Base-by-base conservation (phyloP, 2,113 vertebrate genomes). In the Gadus macrocephalus region DNA sequence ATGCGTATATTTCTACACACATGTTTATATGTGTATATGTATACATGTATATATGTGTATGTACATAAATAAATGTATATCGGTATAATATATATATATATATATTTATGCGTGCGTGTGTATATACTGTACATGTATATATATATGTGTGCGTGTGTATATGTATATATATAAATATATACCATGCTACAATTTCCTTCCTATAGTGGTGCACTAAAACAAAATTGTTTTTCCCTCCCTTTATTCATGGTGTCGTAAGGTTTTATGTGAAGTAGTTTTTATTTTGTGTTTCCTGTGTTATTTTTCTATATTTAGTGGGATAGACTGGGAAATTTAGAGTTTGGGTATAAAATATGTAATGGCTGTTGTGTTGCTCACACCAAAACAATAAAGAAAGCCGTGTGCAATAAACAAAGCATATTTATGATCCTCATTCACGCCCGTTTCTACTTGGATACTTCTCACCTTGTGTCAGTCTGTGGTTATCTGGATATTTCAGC, bases 391-490 rank as follows among this genome's bases (percentile, higher is more conserved):
- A 78, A 68, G 69, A 35, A 69, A 70, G 68, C 87, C 86, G 89
- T 92, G 89, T 91, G 89, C 87, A 92, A 91, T 93, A 93, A 92
- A 92, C 83, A 85, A 80, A 80, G 73, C 68, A 75, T 87, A 86
- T 90, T 89, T 89, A 77, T 79, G 86, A 88, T 79, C 80, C 74
- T 86, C 70, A 60, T 63, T 77, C 64, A 85, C 79, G 68, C 80
- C 85, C 73, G 75, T 14, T 7, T 85, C 78, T 85, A 78, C 84
- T 67, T 89, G 78, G 76, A 81, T 78, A 86, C 68, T 19, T 78
- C 72, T 81, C 15, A 19, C 15, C 59, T 66, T 73, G 53, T 63
- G 73, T 72, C 75, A 81, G 76, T 76, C 70, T 69, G 74, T 73
- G 14, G 74, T 66, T 64, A 67, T 71, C 27, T 59, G 80, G 77